phyloP scores from a whole-genome alignment of 1,140 invertebrate genomes.

The Tetramorium alpestre region DNA sequence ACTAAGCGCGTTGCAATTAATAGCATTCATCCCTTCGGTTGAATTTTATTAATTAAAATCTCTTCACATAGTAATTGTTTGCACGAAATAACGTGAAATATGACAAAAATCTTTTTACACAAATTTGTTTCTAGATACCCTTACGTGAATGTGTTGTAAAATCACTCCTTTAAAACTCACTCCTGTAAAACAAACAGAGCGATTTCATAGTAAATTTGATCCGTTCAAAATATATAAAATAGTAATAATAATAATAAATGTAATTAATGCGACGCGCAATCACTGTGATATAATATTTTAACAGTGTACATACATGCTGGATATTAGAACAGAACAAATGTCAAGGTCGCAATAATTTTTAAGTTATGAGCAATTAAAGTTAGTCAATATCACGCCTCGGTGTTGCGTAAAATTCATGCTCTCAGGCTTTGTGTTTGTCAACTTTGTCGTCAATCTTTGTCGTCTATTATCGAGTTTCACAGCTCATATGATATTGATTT shows the following conservation, averaged over 20 bases:
- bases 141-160: background rate
- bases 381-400: background rate
- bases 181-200: background rate
- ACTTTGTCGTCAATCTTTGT: background rate
- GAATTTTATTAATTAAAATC: background rate
- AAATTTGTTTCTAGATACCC: background rate
- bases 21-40: background rate
- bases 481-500: background rate
- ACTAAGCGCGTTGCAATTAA: slow-evolving; percentile 26
- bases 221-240: background rate
- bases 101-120: background rate
- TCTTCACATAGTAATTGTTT: slow-evolving; percentile 31
- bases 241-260: background rate
- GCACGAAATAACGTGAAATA: background rate
- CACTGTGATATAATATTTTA: background rate
- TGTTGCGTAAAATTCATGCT: background rate
- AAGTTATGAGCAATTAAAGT: background rate
- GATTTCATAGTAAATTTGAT: background rate
- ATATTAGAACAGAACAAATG: too few relatives aligned
- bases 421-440: background rate
- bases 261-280: background rate
- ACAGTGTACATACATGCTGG: too few relatives aligned
- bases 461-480: background rate
- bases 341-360: background rate
- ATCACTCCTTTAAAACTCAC: background rate